Base-by-base conservation (phyloP, 2,888 invertebrate genomes). In the Drosophila gaucha region DNA sequence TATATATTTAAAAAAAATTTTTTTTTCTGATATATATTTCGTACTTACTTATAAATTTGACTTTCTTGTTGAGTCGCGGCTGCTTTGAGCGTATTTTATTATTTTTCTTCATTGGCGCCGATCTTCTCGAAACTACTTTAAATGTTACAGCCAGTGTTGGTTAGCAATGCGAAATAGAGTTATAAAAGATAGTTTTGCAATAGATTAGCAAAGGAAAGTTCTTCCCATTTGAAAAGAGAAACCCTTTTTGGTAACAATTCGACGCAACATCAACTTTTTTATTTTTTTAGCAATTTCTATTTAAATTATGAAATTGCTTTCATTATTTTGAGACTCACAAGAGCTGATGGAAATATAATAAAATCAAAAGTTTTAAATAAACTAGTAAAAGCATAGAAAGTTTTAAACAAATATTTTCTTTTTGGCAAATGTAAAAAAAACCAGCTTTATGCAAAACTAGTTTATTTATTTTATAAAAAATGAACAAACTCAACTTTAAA, bases 41-140 rank as follows among this genome's bases (percentile, higher is more conserved):
- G 31, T 93, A 96, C 96, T 97, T 94, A 97, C 97, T 96, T 93
- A 96, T 96, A 91, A 97, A 96, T 93, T 96, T 96, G 73, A 96
- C 96, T 93, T 96, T 96, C 94, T 96, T 97, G 78, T 90, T 91
- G 72, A 91, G 80, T 74, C 91, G 88, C 74, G 96, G 96, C 92
- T 97, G 96, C 93, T 96, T 96, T 87, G 96, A 96, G 91, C 96
- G 93, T 74, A 94, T 95, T 91, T 96, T 96, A 93, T 95, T 94
- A 74, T 95, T 94, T 93, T 97, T 97, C 94, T 96, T 96, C 91
- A 95, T 94, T 67, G 94, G 96, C 90, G 94, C 94, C 91, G 95
- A 93, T 90, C 93, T 93, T 85, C 92, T 88, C 64, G 91, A 90
- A 65, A 91, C 91, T 89, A 72, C 68, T 58, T 47, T 54, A 52